Evolutionary conservation across 2,797 vertebrate species (phyloP).

Genomic region (Pangasius djambal): DNA sequence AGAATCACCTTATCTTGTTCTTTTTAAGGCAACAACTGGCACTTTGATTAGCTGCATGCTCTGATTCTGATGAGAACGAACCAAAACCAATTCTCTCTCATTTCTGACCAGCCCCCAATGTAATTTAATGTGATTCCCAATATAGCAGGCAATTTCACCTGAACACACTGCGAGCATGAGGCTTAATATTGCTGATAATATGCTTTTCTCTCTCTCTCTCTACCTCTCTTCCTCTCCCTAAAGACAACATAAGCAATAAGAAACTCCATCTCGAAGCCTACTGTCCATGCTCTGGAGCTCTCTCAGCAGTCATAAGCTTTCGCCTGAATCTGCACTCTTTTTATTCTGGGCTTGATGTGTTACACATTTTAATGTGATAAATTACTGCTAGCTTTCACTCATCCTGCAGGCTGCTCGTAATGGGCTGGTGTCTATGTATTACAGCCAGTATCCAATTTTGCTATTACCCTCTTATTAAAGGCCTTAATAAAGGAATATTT

Average conservation of each 20-base stretch:
- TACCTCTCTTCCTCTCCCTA: neutral
- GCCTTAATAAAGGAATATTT: neutral
- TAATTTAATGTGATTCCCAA: constrained; percentile 53
- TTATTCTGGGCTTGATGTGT: constrained; percentile 11
- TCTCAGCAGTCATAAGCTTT: constrained; percentile 2
- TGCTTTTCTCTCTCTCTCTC: constrained; percentile 29
- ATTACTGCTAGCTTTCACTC: constrained; percentile 6
- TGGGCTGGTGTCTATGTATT: neutral
- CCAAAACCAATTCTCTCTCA: constrained; percentile 47
- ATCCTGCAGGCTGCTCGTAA: constrained; percentile 1
- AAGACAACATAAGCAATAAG: constrained; percentile 39
- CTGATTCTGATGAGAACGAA: constrained; percentile 59
- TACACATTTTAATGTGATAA: constrained; percentile 37
- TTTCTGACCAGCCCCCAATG: constrained; percentile 45
- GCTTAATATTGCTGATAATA: constrained; percentile 47
- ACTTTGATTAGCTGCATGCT: constrained; percentile 54
- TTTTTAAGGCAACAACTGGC: constrained; percentile 32
- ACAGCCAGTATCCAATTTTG: neutral
- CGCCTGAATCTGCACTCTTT: neutral
- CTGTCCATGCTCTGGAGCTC: constrained; percentile 28
- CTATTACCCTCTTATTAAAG: constrained; percentile 1
- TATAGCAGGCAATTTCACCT: constrained; percentile 55
- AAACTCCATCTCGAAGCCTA: constrained; percentile 24
- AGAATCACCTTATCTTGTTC: constrained; percentile 37
- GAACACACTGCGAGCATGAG: constrained; percentile 39